A percentile compares a stretch with the other conserved stretches of the same genome.
phyloP scores from a whole-genome alignment of 2,797 vertebrate genomes.

The Crenuchus spilurus region DNA sequence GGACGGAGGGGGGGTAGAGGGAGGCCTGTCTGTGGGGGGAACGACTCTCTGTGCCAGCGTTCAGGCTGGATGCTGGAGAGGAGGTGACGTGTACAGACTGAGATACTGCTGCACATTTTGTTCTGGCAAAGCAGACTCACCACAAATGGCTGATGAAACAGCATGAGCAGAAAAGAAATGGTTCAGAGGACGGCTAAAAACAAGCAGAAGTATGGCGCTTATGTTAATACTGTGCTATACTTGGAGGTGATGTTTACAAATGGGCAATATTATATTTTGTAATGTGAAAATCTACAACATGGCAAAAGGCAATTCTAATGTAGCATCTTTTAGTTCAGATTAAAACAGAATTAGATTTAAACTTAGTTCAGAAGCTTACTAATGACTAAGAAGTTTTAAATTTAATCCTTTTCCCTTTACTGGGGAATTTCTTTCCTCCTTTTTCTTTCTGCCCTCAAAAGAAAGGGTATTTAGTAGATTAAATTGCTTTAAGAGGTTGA shows the following conservation, averaged over 20 bases:
- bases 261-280: too few relatives aligned
- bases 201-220: neutral
- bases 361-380: too few relatives aligned
- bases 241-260: too few relatives aligned
- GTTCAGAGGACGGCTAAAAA: neutral
- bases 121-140: neutral
- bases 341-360: too few relatives aligned
- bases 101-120: slow-evolving; percentile 12
- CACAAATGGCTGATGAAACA: slow-evolving; percentile 1
- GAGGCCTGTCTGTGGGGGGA: neutral
- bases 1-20: neutral
- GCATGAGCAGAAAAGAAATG: neutral
- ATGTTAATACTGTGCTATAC: neutral
- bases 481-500: slow-evolving; percentile 20
- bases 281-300: too few relatives aligned
- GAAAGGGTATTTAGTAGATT: slow-evolving; percentile 17
- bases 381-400: too few relatives aligned
- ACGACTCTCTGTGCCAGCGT: slow-evolving; percentile 3
- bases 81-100: slow-evolving; percentile 27
- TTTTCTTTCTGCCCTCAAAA: slow-evolving; percentile 1
- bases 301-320: too few relatives aligned
- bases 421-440: too few relatives aligned
- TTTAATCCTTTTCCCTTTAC: neutral
- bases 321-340: neutral
- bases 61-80: slow-evolving; percentile 17